These are phyloP conservation scores for Pipa parva DNA, from an alignment of 2,113 vertebrate species.

Conservation along the genomic window DNA sequence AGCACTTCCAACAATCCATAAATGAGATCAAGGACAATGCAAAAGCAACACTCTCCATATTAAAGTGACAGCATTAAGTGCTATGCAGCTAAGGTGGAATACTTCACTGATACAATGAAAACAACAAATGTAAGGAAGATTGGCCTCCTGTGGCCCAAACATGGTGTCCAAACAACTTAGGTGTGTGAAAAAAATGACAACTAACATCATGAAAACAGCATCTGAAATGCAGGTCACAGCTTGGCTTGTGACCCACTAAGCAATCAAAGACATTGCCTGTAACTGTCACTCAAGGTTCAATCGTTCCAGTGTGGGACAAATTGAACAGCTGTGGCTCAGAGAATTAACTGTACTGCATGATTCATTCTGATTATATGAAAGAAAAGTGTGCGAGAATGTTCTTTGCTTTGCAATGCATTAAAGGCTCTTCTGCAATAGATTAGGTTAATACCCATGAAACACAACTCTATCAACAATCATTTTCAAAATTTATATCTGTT, in stretches of 20 bases:
- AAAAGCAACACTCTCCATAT: no score
- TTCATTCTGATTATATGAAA: constrained; percentile 57
- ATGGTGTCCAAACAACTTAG: constrained; percentile 47
- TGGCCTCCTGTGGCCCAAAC: constrained; percentile 50
- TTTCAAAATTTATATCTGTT: constrained; percentile 20
- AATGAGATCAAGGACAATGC: no score
- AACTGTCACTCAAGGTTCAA: constrained; percentile 57
- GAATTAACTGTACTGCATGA: constrained; percentile 55
- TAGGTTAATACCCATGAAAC: constrained; percentile 29
- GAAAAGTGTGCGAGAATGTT: constrained; percentile 45
- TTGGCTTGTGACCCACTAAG: constrained; percentile 50
- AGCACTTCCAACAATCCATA: no score
- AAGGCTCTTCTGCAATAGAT: constrained; percentile 29
- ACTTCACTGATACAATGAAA: constrained; percentile 6
- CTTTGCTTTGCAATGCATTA: constrained; percentile 32
- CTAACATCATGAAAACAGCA: constrained; percentile 49
- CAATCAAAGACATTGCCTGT: constrained; percentile 55
- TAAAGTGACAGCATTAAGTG: background rate
- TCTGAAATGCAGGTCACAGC: constrained; percentile 55
- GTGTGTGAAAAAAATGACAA: constrained; percentile 48
- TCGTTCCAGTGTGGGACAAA: constrained; percentile 51
- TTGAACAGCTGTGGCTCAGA: constrained; percentile 57
- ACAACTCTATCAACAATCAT: constrained; percentile 8
- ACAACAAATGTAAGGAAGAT: constrained; percentile 30
- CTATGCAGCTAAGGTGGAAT: background rate